A percentile compares a stretch with the other conserved stretches of the same genome.
Evolutionary conservation across 2,113 vertebrate species (phyloP).

Genomic region (Corvus moneduloides): DNA sequence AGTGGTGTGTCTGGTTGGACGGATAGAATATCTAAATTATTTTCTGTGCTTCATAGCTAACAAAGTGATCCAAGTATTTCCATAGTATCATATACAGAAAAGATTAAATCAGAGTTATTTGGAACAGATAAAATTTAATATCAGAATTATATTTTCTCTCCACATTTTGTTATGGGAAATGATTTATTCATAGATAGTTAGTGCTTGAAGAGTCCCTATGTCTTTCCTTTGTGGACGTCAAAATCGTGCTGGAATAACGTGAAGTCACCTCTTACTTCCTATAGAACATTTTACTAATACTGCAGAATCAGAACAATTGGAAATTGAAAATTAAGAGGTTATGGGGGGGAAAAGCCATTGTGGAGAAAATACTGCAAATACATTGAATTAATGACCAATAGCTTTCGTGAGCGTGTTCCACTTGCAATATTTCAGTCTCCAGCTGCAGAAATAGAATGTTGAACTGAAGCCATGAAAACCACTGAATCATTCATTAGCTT

Average conservation of each 20-base stretch:
- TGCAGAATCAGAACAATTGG: neutral
- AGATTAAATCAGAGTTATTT: neutral
- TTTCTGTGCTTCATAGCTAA: neutral
- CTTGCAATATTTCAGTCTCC: neutral
- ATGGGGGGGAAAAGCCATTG: neutral
- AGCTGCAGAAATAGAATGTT: neutral
- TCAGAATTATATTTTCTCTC: neutral
- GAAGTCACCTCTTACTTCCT: neutral
- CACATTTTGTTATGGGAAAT: neutral
- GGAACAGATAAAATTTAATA: neutral
- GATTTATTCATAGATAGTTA: neutral
- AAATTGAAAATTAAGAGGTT: neutral
- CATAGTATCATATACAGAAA: neutral
- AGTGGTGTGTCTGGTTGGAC: neutral
- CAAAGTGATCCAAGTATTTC: neutral
- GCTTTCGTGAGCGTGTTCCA: neutral
- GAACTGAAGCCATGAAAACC: neutral
- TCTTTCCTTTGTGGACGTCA: neutral
- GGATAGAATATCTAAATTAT: neutral
- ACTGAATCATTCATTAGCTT: conserved; percentile 14
- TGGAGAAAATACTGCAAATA: neutral
- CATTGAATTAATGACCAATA: neutral
- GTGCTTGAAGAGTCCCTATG: neutral
- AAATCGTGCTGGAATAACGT: neutral
- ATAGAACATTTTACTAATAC: neutral